Conservation (phyloP, 2,113 vertebrate species). For the Stictonetta naevosa region DNA sequence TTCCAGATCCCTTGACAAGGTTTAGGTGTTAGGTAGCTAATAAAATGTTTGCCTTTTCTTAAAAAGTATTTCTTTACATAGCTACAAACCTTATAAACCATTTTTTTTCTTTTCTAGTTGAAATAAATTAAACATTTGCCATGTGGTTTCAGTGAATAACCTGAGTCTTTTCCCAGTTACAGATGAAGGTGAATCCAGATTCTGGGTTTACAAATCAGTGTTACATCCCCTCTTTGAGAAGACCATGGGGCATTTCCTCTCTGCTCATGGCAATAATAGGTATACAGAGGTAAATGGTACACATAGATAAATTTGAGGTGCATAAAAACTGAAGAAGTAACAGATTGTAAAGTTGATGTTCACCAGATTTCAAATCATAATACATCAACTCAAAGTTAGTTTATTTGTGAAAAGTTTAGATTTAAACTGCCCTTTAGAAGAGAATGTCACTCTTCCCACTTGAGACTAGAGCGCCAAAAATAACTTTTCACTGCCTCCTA, state of each 20-base stretch:
- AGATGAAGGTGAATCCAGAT: background rate
- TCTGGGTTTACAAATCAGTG: background rate
- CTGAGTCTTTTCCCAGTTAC: background rate
- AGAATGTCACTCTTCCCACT: background rate
- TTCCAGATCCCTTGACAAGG: background rate
- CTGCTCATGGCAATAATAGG: rapidly evolving
- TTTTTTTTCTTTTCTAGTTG: background rate
- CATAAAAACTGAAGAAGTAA: background rate
- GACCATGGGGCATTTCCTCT: background rate
- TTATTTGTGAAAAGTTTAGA: background rate
- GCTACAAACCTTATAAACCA: background rate
- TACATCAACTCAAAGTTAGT: background rate
- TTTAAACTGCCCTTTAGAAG: background rate
- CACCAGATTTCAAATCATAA: background rate
- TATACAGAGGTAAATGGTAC: background rate
- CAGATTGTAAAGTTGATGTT: background rate
- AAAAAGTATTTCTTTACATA: background rate
- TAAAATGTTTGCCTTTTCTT: slow-evolving; percentile 9
- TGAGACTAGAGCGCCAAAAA: background rate
- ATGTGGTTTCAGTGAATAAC: background rate
- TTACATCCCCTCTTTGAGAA: background rate
- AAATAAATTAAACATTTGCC: background rate
- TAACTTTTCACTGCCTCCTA: background rate
- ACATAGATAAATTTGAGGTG: background rate
- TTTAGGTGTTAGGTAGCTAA: background rate